Base-by-base conservation (phyloP, 1,140 invertebrate species). In the Diorhabda elongata region DNA sequence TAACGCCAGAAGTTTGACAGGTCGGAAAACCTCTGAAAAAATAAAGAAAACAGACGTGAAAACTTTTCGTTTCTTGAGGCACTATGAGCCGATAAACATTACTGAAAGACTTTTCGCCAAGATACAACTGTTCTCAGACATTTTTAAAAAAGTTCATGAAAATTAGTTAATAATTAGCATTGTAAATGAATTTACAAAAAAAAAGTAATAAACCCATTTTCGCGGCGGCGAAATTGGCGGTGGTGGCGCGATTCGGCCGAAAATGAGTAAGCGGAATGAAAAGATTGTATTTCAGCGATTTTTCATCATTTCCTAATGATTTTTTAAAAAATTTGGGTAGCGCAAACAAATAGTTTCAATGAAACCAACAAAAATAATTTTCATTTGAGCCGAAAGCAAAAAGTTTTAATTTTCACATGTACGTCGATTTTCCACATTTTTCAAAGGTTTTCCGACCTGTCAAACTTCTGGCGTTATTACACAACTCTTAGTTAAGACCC, bases 141-240 rank as follows among this genome's bases (percentile, higher is more conserved):
- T 58, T 58, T 58, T 58, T n/a, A 57, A 57, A 57, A 57, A 57
- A 57, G 56, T 58, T 58, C 56, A 58, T 58, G 56, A 58, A 58
- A 58, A 58, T 58, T 2, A 6, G 56, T 57, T 57, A 57, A 57
- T 11, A 57, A 57, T 57, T 57, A 57, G 56, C 56, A 11, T 11
- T 57, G 56, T 57, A 8, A 57, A 26, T 26, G 26, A 26, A 26
- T 26, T 26, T 26, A 26, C 26, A 26, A 26, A 26, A 26, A 26
- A 26, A 57, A 57, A 57, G 11, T 57, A 9, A 57, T 8, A 57
- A 57, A 5, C 56, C 56, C 56, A 57, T 57, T 57, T 57, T 57
- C 56, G 56, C 56, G 7, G 56, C 56, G 56, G 56, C 56, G 56
- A 11, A 57, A 11, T 57, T 57, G 56, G 56, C 26, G 2, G 26